These are phyloP conservation scores for Crioceris asparagi DNA, from an alignment of 2,888 invertebrate genomes.

Conservation along the genomic window DNA sequence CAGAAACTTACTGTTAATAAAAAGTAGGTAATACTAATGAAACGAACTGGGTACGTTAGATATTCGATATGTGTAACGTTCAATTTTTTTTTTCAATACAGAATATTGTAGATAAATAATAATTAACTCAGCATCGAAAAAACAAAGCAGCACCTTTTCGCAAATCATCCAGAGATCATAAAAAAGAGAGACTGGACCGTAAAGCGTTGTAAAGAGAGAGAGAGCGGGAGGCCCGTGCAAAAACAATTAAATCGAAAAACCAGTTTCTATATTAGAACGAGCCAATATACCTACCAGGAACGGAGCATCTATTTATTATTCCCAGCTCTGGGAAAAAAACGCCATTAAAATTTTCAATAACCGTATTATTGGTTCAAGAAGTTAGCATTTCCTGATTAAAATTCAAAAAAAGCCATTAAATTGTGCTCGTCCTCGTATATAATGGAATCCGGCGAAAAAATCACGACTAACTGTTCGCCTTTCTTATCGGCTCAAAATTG, in stretches of 20 bases:
- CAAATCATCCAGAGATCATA: no score
- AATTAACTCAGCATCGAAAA: no score
- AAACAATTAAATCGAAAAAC: slow-evolving; percentile 18
- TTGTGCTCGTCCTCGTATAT: slow-evolving; percentile 6
- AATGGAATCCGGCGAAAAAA: slow-evolving; percentile 10
- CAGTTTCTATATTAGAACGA: slow-evolving; percentile 18
- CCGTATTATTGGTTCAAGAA: slow-evolving; percentile 15
- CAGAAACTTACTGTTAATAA: no score
- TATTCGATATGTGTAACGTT: no score
- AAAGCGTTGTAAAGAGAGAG: no score
- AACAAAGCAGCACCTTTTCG: no score
- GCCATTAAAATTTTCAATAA: slow-evolving; percentile 17
- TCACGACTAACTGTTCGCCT: background rate
- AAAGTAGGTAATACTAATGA: no score
- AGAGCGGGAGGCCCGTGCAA: slow-evolving; percentile 12
- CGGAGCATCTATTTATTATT: slow-evolving; percentile 15
- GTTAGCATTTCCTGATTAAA: slow-evolving; percentile 15
- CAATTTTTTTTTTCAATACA: no score
- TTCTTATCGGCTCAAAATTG: no score
- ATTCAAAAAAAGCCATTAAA: slow-evolving; percentile 17
- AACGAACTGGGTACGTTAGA: no score
- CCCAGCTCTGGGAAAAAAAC: slow-evolving; percentile 14
- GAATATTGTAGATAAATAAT: no score
- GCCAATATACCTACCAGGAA: slow-evolving; percentile 16
- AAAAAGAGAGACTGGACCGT: no score